Evolutionary conservation across 1,140 invertebrate genomes (phyloP), one percentile per base, ranked within the genome.

Genomic region (Bombus turneri): DNA sequence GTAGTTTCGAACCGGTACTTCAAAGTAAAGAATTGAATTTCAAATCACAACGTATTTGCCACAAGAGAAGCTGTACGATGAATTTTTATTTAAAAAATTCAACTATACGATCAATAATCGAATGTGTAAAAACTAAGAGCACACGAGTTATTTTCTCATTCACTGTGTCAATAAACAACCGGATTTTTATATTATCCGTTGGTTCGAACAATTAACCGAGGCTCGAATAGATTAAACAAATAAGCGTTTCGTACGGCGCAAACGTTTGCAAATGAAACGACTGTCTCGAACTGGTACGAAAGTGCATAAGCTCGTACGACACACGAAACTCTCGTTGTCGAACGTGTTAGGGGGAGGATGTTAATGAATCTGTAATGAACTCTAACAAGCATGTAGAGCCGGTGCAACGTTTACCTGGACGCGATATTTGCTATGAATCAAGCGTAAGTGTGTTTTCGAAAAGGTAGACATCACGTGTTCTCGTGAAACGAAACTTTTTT

Each of bases 311-410:
- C 66, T 78, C n/a, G 66, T 37, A 73, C 57, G 64, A 72, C 43
- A 62, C 57, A 66, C 69, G 84, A 69, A 87, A 78, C 77, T 79
- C 53, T 78, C 37, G 83, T 90, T 81, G 41, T 39, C 83, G 72
- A 81, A 82, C 85, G 72, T 68, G 86, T 94, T 94, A 94, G 93
- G 91, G 81, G 85, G 57, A 76, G 81, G 76, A 82, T 73, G 93
- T 91, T 94, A 94, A 94, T 93, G 88, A 78, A 75, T 75, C 86
- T 66, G 83, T 68, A 68, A 68, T 18, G 66, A 68, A 22, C 39
- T 79, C 88, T 91, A 91, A 87, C 84, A 77, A 92, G 89, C 87
- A 69, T 82, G 84, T 86, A 90, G 74, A 62, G 31, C 53, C 39
- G 71, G 15, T 62, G 34, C 39, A 31, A 76, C 73, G 72, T 86